Evolutionary conservation across 2,888 invertebrate species (phyloP), one percentile per base, ranked within the genome.

Genomic region (Aphodius sticticus): DNA sequence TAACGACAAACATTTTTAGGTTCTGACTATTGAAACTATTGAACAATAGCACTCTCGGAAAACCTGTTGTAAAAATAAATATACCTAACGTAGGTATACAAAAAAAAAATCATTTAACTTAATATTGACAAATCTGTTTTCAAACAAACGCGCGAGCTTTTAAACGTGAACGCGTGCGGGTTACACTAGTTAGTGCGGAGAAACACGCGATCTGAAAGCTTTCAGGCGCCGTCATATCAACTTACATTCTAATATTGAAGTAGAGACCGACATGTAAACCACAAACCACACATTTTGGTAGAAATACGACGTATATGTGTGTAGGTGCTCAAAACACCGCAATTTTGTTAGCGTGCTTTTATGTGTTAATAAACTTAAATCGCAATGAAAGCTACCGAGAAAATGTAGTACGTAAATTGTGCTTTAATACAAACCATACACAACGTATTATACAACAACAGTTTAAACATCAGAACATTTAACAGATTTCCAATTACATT

Each of bases 41-140:
- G n/a, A n/a, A n/a, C n/a, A n/a, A n/a, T n/a, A n/a, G n/a, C n/a
- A n/a, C n/a, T n/a, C n/a, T n/a, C n/a, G n/a, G n/a, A n/a, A n/a
- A n/a, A n/a, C n/a, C n/a, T n/a, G n/a, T n/a, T n/a, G n/a, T n/a
- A n/a, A n/a, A n/a, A n/a, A n/a, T n/a, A n/a, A n/a, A n/a, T n/a
- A 26, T 26, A 26, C 26, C 26, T 26, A 26, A 26, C 26, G 26
- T 26, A 1, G 26, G n/a, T n/a, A n/a, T n/a, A n/a, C n/a, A n/a
- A n/a, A 26, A 26, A 26, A 26, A 26, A 26, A 26, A 26, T 26
- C 26, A 26, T 26, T 53, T 53, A 53, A 53, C 53, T 9, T 53
- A 53, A 53, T 53, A 53, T 53, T 53, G 53, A 53, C 53, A 53
- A 53, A 53, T 53, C 53, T 53, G 53, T 53, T 53, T 53, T 53